Evolutionary conservation across 2,113 vertebrate species (phyloP).

Genomic region (Antigone vipio): DNA sequence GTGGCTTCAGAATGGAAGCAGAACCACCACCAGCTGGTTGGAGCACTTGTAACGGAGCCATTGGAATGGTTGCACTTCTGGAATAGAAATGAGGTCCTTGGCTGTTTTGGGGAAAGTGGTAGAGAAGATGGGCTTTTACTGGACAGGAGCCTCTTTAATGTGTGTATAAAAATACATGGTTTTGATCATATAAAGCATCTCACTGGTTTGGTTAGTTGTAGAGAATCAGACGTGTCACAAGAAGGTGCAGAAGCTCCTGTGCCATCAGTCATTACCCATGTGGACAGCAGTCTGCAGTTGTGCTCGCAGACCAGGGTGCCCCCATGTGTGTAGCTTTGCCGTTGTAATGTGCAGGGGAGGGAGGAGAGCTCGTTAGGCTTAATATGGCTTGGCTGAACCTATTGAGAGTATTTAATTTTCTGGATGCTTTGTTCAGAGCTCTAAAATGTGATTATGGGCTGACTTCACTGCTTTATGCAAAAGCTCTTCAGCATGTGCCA

Average conservation of each 20-base stretch:
- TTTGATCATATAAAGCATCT: neutral
- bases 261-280: fast-evolving
- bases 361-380: neutral
- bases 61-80: neutral
- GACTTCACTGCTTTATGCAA: fast-evolving
- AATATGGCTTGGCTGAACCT: neutral
- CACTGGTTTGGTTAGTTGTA: neutral
- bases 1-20: neutral
- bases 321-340: neutral
- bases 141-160: neutral
- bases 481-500: neutral
- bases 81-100: neutral
- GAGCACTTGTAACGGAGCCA: neutral
- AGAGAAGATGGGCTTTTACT: neutral
- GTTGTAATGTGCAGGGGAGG: fast-evolving
- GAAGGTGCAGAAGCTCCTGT: neutral
- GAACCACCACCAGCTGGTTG: neutral
- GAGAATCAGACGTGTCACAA: neutral
- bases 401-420: neutral
- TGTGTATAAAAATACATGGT: fast-evolving
- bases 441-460: neutral
- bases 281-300: neutral
- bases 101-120: neutral
- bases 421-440: neutral
- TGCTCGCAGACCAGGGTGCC: too few species aligned